Conservation (phyloP, 2,797 vertebrate species). For the Ctenopoma kingsleyae region DNA sequence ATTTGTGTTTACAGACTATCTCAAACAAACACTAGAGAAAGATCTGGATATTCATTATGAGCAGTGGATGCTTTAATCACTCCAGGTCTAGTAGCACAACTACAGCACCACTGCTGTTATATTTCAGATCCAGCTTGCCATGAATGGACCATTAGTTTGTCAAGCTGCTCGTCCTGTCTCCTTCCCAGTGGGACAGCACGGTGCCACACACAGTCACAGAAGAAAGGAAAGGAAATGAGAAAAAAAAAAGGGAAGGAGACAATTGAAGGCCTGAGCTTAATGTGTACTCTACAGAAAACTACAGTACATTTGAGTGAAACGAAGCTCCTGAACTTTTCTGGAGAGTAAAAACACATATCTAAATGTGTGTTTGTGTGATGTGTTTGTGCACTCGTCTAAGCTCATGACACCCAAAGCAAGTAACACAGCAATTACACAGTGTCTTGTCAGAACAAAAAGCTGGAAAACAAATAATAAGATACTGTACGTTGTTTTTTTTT, state of each 20-base stretch:
- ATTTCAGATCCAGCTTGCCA: constrained; percentile 28
- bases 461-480: background rate
- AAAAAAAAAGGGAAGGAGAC: background rate
- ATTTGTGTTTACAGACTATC: constrained; percentile 44
- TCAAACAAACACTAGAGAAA: constrained; percentile 24
- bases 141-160: constrained; percentile 13
- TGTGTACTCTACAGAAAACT: background rate
- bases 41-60: constrained; percentile 11
- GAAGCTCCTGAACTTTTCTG: constrained; percentile 5
- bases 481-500: background rate
- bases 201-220: constrained; percentile 13
- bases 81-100: constrained; percentile 16
- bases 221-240: constrained; percentile 2
- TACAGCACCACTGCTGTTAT: background rate
- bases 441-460: background rate
- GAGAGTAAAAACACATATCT: background rate
- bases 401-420: background rate
- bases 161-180: constrained; percentile 15
- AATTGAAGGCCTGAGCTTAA: background rate
- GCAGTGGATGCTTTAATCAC: constrained; percentile 4
- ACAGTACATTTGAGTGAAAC: background rate
- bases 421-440: background rate
- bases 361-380: background rate
- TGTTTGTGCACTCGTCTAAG: background rate
- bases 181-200: constrained; percentile 7